phyloP scores from a whole-genome alignment of 2,113 vertebrate genomes.

The Nycticorax nycticorax region DNA sequence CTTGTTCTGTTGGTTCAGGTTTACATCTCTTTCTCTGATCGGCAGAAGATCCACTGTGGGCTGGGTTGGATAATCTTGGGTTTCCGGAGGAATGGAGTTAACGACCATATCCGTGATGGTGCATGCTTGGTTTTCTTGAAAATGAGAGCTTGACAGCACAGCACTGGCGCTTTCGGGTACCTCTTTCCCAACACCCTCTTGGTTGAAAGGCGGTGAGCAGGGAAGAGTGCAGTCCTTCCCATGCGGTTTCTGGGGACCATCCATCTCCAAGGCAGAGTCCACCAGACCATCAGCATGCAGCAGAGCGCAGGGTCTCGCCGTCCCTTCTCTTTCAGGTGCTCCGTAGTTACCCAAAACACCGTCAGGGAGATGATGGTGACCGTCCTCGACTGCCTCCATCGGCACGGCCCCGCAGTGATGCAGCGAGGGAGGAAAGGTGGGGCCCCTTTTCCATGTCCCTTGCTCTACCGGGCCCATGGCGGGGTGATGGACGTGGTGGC shows the following conservation, averaged over 20 bases:
- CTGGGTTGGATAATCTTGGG: slow-evolving; percentile 32
- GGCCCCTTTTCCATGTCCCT: background rate
- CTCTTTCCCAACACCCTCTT: background rate
- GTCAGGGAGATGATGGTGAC: background rate
- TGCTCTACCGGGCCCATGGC: background rate
- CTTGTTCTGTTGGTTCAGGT: background rate
- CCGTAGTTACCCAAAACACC: background rate
- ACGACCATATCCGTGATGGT: background rate
- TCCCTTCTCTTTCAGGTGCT: background rate
- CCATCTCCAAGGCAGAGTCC: background rate
- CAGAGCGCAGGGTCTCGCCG: background rate
- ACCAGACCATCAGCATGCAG: background rate
- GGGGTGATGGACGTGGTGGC: background rate
- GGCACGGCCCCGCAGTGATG: background rate
- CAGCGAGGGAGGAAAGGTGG: background rate
- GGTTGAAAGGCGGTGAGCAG: background rate
- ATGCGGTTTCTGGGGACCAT: background rate
- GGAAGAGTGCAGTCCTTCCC: background rate
- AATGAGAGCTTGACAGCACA: background rate
- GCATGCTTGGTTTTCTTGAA: background rate
- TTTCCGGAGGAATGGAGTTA: slow-evolving; percentile 10
- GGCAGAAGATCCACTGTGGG: slow-evolving; percentile 3
- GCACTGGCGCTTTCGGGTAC: background rate
- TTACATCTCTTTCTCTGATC: background rate
- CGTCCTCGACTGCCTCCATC: rapidly evolving